Evolutionary conservation across 2,797 vertebrate genomes (phyloP), one percentile per base, ranked within the genome.

Genomic region (Acipenser oxyrinchus): DNA sequence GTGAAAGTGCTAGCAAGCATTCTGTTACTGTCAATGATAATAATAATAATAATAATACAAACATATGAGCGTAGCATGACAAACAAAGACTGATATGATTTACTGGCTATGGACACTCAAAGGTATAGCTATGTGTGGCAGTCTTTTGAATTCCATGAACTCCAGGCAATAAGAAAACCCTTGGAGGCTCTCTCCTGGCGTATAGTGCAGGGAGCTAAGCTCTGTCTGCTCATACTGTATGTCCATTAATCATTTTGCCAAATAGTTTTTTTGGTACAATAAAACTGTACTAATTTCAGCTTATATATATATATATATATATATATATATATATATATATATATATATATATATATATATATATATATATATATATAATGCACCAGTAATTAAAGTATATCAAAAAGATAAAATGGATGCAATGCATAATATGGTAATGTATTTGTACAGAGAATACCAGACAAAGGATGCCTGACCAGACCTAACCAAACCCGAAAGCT

Each of bases 91-190:
- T 75, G 66, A 71, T 62, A 67, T 69, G 75, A 68, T 66, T 64
- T 64, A 73, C 51, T 23, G 12, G 68, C 73, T 72, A 67, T 69
- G 62, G 52, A 60, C 60, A 70, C 70, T 68, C 63, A 53, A 48
- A 70, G 61, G 70, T 68, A 18, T 64, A 69, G 71, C 68, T 49
- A 6, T 37, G 66, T 72, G 66, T 84, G 83, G 84, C 85, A 85
- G 86, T 87, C 83, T 77, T 73, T 58, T 63, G 69, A 66, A 74
- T 69, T 60, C 64, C 66, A 57, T 68, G 18, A 73, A 62, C 63
- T 37, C 62, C 55, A 13, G 37, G 10, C 55, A 58, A 58, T 13
- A 7, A n/a, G 10, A 2, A 11, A 58, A 7, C 12, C 12, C 49
- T 13, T 48, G 72, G 66, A 69, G 69, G 51, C 70, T 37, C 50